phyloP scores from a whole-genome alignment of 2,797 vertebrate genomes.

The Cheirogaleus major region DNA sequence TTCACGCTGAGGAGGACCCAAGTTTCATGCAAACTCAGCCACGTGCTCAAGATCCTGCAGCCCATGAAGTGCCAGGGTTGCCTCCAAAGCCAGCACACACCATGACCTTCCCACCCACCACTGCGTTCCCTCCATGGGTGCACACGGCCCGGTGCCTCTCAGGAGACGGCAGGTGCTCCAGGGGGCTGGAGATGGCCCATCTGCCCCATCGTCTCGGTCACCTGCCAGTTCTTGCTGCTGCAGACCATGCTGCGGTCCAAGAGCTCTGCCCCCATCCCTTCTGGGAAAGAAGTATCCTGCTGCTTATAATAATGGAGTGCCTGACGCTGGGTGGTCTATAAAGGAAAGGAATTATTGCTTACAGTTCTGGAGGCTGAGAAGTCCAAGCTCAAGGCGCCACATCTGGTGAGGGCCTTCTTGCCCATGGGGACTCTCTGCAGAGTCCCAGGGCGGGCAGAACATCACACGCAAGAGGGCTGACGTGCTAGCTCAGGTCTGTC shows the following conservation, averaged over 20 bases:
- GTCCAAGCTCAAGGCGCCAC: neutral
- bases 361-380: neutral
- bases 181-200: neutral
- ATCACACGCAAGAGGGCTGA: neutral
- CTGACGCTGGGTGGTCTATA: neutral
- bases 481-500: neutral
- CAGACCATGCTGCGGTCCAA: neutral
- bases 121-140: neutral
- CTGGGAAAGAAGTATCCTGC: neutral
- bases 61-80: neutral
- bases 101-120: neutral
- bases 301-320: neutral
- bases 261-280: neutral
- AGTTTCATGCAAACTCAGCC: neutral
- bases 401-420: neutral
- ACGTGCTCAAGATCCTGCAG: neutral
- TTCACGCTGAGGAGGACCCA: neutral
- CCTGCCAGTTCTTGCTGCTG: neutral
- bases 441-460: neutral
- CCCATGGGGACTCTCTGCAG: neutral
- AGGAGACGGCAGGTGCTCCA: accelerated
- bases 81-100: accelerated
- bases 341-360: neutral
- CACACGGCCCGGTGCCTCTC: no score
- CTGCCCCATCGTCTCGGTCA: neutral